Conservation (phyloP, 2,113 vertebrate species). For the Empidonax alnorum region DNA sequence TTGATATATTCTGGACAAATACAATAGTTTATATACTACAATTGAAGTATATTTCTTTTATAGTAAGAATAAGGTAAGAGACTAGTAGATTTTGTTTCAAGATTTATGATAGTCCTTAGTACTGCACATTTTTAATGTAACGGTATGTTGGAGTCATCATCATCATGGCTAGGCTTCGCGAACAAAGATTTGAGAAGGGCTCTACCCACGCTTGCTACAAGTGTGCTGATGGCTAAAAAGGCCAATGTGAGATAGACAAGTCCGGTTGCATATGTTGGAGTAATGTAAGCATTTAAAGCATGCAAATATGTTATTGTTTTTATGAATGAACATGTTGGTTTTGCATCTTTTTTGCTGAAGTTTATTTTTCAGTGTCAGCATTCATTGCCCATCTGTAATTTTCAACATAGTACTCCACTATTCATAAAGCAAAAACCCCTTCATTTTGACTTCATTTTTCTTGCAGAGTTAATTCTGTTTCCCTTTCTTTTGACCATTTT, state of each 20-base stretch:
- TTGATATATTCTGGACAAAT: neutral
- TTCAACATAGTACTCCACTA: conserved; percentile 21
- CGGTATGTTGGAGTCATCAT: conserved; percentile 27
- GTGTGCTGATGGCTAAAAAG: no score
- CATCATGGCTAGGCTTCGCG: no score
- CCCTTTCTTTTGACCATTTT: conserved; percentile 43
- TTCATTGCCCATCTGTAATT: conserved; percentile 61
- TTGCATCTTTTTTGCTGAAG: conserved; percentile 19
- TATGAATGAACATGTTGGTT: conserved; percentile 35
- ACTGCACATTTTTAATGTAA: conserved; percentile 24
- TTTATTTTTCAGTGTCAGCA: conserved; percentile 50
- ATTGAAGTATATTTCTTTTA: neutral
- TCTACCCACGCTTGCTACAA: no score
- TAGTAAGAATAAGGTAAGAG: neutral
- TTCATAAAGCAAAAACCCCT: neutral
- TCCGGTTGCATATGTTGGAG: neutral
- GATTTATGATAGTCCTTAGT: conserved; percentile 12
- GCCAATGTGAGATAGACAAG: no score
- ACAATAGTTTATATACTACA: neutral
- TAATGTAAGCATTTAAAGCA: conserved; percentile 36
- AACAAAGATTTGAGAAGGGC: no score
- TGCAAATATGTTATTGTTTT: conserved; percentile 43
- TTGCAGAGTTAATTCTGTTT: conserved; percentile 60
- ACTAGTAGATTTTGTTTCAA: conserved; percentile 28
- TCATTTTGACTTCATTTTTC: conserved; percentile 46